Evolutionary conservation across 2,888 invertebrate genomes (phyloP).

Genomic region (Phengaris arion): DNA sequence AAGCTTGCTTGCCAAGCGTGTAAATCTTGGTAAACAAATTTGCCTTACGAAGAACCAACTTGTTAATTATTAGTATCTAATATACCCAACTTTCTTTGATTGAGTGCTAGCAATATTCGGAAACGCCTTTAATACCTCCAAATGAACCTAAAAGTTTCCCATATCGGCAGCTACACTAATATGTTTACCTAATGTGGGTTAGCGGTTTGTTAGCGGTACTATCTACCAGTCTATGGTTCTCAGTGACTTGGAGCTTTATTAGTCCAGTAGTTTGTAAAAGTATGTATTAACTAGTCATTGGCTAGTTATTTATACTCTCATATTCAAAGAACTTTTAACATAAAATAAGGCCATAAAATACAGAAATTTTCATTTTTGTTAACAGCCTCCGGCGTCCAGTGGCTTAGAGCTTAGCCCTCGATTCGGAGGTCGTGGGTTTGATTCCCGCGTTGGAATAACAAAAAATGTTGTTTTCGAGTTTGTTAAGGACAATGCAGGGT

Average conservation of each 20-base stretch:
- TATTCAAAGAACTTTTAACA: no score
- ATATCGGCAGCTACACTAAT: not conserved
- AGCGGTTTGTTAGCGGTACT: not conserved
- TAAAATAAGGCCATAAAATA: no score
- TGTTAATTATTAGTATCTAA: constrained; percentile 1
- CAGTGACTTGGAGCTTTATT: not conserved
- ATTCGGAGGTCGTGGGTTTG: no score
- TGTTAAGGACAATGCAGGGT: no score
- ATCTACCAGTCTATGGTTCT: not conserved
- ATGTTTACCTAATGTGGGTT: not conserved
- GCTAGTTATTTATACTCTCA: no score
- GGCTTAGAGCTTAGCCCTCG: no score
- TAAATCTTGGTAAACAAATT: not conserved
- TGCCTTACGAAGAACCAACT: not conserved
- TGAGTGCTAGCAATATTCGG: constrained; percentile 11
- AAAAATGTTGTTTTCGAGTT: no score
- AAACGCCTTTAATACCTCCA: not conserved
- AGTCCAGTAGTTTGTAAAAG: not conserved
- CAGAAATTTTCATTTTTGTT: no score
- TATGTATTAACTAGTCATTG: not conserved
- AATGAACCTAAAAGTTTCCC: constrained; percentile 5
- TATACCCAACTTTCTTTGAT: constrained; percentile 37
- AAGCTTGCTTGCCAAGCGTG: no score
- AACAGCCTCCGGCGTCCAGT: no score
- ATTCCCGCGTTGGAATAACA: no score